A percentile compares a stretch with the other conserved stretches of the same genome.
phyloP scores from a whole-genome alignment of 2,888 invertebrate genomes.

The Chymomyza fuscimana region DNA sequence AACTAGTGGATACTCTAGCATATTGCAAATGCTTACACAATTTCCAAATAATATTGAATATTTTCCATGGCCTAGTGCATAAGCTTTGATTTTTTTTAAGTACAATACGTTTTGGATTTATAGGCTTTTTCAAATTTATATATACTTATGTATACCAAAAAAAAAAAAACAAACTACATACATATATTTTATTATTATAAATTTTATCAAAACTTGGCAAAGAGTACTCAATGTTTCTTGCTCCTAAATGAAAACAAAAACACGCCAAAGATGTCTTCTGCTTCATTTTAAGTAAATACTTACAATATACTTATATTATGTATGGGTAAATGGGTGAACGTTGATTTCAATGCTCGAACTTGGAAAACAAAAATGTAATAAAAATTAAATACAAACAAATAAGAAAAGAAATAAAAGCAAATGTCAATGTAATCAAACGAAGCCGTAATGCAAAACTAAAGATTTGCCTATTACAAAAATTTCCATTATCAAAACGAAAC shows the following conservation, averaged over 20 bases:
- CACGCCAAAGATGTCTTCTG: slow-evolving; percentile 72
- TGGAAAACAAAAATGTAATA: neutral
- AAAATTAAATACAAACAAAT: neutral
- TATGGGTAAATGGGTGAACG: slow-evolving; percentile 29
- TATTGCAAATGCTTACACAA: neutral
- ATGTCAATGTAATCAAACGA: slow-evolving; percentile 2
- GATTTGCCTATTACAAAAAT: slow-evolving; percentile 39
- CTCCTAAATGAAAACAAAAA: slow-evolving; percentile 50
- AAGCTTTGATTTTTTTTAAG: slow-evolving; percentile 48
- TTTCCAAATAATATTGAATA: slow-evolving; percentile 21
- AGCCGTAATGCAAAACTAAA: neutral
- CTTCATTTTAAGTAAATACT: slow-evolving; percentile 62
- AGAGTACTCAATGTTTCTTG: slow-evolving; percentile 64
- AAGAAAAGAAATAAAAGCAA: slow-evolving; percentile 12
- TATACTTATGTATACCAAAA: slow-evolving; percentile 34
- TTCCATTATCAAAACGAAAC: slow-evolving; percentile 41
- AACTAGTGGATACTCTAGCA: slow-evolving; percentile 16
- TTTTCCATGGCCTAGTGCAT: slow-evolving; percentile 42
- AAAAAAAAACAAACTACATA: slow-evolving; percentile 34
- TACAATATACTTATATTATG: slow-evolving; percentile 28
- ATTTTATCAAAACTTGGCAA: slow-evolving; percentile 65
- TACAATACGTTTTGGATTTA: slow-evolving; percentile 48
- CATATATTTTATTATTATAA: slow-evolving; percentile 68
- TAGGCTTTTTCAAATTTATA: slow-evolving; percentile 72
- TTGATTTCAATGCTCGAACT: neutral